These are phyloP conservation scores for Hippocampus comes DNA, from an alignment of 2,113 vertebrate genomes.

Conservation along the genomic window DNA sequence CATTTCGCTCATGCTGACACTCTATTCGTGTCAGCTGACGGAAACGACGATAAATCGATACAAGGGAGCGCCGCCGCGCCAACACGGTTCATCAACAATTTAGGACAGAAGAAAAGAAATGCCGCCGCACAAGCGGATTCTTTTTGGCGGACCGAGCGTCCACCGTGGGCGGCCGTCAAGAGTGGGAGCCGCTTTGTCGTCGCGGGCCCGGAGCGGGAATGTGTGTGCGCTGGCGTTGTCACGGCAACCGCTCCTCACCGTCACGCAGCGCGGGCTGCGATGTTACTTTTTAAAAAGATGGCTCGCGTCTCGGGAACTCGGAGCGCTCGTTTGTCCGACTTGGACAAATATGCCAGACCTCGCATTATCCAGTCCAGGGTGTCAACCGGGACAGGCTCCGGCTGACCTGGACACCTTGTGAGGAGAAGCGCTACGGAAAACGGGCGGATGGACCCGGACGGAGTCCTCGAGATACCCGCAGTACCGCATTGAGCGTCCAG, in stretches of 20 bases:
- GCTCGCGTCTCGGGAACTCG: neutral
- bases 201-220: slow-evolving; percentile 1
- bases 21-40: slow-evolving; percentile 32
- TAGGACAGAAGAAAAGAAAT: neutral
- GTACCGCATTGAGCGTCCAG: slow-evolving; percentile 50
- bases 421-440: too few relatives aligned
- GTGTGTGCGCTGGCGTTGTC: slow-evolving; percentile 5
- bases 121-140: neutral
- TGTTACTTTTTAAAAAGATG: neutral
- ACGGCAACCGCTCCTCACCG: slow-evolving; percentile 8
- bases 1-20: slow-evolving; percentile 8
- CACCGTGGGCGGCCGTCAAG: slow-evolving; percentile 59
- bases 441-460: neutral
- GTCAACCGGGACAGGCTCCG: too few relatives aligned
- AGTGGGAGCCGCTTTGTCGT: slow-evolving; percentile 37
- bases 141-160: neutral
- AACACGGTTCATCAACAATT: neutral
- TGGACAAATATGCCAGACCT: too few relatives aligned
- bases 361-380: too few relatives aligned
- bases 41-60: slow-evolving; percentile 63
- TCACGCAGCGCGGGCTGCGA: neutral
- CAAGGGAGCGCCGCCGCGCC: neutral
- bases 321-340: neutral
- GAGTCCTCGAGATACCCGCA: neutral
- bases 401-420: neutral